These are phyloP conservation scores for Aphelocoma californica DNA, from an alignment of 2,797 vertebrate genomes.

Conservation along the genomic window DNA sequence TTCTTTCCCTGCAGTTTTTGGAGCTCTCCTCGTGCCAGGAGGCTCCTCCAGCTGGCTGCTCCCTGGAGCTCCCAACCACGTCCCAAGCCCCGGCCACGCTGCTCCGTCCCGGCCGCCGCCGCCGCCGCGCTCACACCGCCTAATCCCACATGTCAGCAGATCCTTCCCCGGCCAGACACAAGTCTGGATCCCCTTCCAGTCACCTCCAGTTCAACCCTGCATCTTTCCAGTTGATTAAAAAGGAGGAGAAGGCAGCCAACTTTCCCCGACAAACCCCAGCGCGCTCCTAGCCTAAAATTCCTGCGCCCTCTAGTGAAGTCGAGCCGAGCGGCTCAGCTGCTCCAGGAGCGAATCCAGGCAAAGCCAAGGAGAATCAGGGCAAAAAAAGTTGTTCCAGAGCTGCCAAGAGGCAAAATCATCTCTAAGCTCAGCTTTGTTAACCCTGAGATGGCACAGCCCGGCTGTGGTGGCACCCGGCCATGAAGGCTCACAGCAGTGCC, in stretches of 20 bases:
- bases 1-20: background rate
- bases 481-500: fast-evolving
- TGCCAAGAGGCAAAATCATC: background rate
- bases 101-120: background rate
- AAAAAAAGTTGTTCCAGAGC: background rate
- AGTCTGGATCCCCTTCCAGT: slow-evolving; percentile 67
- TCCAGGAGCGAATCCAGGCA: background rate
- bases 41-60: background rate
- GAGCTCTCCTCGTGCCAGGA: background rate
- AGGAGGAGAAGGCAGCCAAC: slow-evolving; percentile 43
- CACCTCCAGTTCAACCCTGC: slow-evolving; percentile 66
- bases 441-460: background rate
- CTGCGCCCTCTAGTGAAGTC: slow-evolving; percentile 71
- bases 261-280: slow-evolving; percentile 7
- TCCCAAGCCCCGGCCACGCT: background rate
- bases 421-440: background rate
- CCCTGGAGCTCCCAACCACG: background rate
- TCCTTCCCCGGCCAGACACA: slow-evolving; percentile 66
- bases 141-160: slow-evolving; percentile 73
- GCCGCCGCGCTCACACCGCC: slow-evolving; percentile 17
- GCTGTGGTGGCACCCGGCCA: fast-evolving
- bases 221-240: slow-evolving; percentile 68
- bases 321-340: background rate
- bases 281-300: slow-evolving; percentile 37
- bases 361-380: background rate